Evolutionary conservation across 2,113 vertebrate species (phyloP).

Genomic region (Pipa parva): DNA sequence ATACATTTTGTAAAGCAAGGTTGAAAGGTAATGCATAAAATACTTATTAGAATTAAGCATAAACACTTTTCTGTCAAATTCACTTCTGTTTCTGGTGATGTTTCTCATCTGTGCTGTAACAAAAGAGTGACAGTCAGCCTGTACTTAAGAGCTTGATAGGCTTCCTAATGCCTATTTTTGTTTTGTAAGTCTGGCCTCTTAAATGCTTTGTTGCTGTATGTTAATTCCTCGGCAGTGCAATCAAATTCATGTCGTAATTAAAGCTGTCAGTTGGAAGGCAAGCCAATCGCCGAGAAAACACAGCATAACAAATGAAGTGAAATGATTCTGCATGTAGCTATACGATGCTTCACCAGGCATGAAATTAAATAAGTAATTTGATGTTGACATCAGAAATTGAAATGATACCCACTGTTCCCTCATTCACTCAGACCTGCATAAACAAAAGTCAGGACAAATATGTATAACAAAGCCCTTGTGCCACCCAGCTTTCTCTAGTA

Average conservation of each 20-base stretch:
- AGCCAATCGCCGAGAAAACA: conserved; percentile 83
- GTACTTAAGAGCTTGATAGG: conserved; percentile 29
- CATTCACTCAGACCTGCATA: conserved; percentile 72
- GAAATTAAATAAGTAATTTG: conserved; percentile 99
- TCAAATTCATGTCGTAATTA: conserved; percentile 95
- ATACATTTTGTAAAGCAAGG: too few relatives aligned
- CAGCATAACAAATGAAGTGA: conserved; percentile 90
- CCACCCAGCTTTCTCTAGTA: conserved; percentile 60
- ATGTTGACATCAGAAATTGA: conserved; percentile 97
- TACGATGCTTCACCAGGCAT: conserved; percentile 92
- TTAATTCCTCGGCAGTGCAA: conserved; percentile 80
- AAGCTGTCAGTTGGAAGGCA: conserved; percentile 92
- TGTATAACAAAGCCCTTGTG: conserved; percentile 59
- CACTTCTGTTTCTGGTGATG: not conserved
- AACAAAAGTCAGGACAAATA: conserved; percentile 74
- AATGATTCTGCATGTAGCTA: conserved; percentile 89
- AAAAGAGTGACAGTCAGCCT: conserved; percentile 11
- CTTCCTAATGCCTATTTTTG: conserved; percentile 47
- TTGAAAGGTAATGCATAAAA: too few relatives aligned
- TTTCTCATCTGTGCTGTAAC: not conserved
- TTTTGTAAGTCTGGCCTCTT: conserved; percentile 62
- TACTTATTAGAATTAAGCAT: too few relatives aligned
- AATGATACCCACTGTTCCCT: conserved; percentile 90
- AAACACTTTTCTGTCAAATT: not conserved
- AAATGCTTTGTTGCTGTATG: conserved; percentile 79